Evolutionary conservation across 2,888 invertebrate species (phyloP), one percentile per base, ranked within the genome.

Genomic region (Ophioninae sp.): DNA sequence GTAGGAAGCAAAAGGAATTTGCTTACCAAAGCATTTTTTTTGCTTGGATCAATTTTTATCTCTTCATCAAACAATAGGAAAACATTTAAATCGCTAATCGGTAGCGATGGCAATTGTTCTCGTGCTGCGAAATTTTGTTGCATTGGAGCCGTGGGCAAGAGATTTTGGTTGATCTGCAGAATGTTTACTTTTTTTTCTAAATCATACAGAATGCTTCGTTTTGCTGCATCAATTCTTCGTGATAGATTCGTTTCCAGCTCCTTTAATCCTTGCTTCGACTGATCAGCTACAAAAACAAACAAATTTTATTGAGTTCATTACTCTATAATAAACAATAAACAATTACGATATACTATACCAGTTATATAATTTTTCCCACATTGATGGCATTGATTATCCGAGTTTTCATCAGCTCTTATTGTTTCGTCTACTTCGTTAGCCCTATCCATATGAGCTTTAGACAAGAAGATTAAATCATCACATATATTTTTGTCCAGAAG

Each of bases 31-130:
- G 39, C 39, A 7, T 8, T 62, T 62, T 64, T 64, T 65, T 65
- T 41, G 7, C 39, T 37, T 8, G 39, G 39, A 17, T 65, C 65
- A n/a, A n/a, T 65, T 65, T 41, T 65, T 65, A 65, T 65, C n/a
- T 30, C 37, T 2, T 65, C 65, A 37, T 65, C 65, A n/a, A 65
- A 65, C n/a, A n/a, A 39, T n/a, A 65, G 65, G 37, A 65, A 65
- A 17, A 39, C 65, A 39, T 65, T n/a, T 37, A 39, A 65, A 65
- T 65, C 39, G n/a, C 39, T 39, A 65, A 65, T 39, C 6, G 39
- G 65, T 7, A 65, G 65, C 1, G n/a, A 39, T 65, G 65, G 6
- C 20, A 65, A n/a, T 37, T 30, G 10, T 65, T 39, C 65, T 65
- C 39, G 39, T 2, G 39, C 39, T 17, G 39, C 65, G 17, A 39